These are phyloP conservation scores for Salvelinus namaycush DNA, from an alignment of 2,113 vertebrate species.

Conservation along the genomic window DNA sequence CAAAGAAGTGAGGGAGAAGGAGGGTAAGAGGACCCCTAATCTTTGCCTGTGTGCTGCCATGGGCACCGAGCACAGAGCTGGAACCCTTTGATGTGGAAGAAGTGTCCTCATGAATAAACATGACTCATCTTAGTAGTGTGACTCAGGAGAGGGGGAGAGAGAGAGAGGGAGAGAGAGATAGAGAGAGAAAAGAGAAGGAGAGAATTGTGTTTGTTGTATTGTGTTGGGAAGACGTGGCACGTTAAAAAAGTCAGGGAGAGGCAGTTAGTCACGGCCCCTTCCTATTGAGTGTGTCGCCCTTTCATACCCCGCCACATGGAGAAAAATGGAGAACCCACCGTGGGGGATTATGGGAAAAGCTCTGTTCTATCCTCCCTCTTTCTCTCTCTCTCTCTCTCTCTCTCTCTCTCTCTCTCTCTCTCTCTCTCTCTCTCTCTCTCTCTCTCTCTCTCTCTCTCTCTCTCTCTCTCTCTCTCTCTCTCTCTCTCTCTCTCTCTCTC, in stretches of 20 bases:
- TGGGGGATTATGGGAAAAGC: conserved; percentile 52
- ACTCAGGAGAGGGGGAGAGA: background rate
- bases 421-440: conserved; percentile 4
- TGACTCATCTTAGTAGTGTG: conserved; percentile 33
- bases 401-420: conserved; percentile 3
- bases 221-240: conserved; percentile 39
- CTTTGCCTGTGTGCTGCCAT: no score
- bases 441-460: background rate
- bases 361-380: conserved; percentile 10
- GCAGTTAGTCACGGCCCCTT: conserved; percentile 46
- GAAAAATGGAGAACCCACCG: conserved; percentile 4
- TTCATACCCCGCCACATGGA: conserved; percentile 28
- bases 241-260: conserved; percentile 48
- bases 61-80: background rate
- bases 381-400: conserved; percentile 15
- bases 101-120: conserved; percentile 49
- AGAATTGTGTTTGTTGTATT: conserved; percentile 43
- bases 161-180: background rate
- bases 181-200: background rate
- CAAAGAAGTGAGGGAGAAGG: conserved; percentile 13
- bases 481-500: conserved; percentile 5
- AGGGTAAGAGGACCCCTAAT: background rate
- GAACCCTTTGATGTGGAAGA: conserved; percentile 41
- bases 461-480: conserved; percentile 12
- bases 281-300: conserved; percentile 20